Percentiles rank a stretch among this genome's conserved stretches.
Conservation (phyloP, 2,888 invertebrate genomes). For the Ophioninae sp. region DNA sequence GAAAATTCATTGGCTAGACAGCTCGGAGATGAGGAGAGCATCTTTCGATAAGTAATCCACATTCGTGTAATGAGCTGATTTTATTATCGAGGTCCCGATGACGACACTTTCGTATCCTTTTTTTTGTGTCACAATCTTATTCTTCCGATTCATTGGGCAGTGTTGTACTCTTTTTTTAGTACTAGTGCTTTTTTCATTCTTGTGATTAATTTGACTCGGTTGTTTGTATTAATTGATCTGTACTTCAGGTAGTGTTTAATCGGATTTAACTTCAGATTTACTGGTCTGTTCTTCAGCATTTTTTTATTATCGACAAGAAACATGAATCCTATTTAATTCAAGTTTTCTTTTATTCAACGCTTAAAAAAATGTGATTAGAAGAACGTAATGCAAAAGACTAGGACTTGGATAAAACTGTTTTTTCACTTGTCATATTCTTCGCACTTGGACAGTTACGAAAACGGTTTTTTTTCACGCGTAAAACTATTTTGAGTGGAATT, state of each 20-base stretch:
- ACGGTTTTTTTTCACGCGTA: conserved; percentile 3
- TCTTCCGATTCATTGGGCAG: no score
- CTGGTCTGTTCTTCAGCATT: no score
- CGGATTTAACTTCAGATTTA: no score
- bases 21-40: conserved; percentile 72
- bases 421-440: conserved; percentile 2
- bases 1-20: conserved; percentile 17
- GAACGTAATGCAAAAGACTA: no score
- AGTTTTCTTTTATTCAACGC: background rate
- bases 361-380: background rate
- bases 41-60: conserved; percentile 74
- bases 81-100: background rate
- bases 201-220: no score
- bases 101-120: background rate
- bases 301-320: background rate
- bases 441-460: conserved; percentile 4
- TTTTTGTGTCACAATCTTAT: no score
- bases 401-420: no score
- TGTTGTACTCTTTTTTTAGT: no score
- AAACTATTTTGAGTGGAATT: background rate
- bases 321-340: background rate
- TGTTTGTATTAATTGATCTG: no score
- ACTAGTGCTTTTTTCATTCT: no score
- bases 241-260: no score
- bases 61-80: conserved; percentile 15